Percentiles rank a stretch among this genome's conserved stretches.
These are phyloP conservation scores for Cheilinus undulatus DNA, from an alignment of 2,113 vertebrate species.

Conservation along the genomic window DNA sequence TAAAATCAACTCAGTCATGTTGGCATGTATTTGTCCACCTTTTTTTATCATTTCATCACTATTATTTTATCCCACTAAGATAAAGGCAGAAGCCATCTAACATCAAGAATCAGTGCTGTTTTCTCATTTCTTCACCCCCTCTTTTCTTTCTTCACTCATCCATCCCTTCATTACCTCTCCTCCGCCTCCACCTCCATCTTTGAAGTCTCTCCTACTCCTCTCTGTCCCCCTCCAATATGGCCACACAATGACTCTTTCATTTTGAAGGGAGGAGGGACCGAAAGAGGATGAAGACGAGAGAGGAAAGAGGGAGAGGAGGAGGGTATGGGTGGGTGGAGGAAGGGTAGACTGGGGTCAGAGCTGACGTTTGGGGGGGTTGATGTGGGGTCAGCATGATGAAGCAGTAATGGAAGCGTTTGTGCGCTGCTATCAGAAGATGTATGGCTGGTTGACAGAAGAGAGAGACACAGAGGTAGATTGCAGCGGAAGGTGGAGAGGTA, in stretches of 20 bases:
- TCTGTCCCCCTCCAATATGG: slow-evolving; percentile 4
- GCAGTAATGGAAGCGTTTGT: slow-evolving; percentile 75
- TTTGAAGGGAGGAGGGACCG: neutral
- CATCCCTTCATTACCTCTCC: slow-evolving; percentile 30
- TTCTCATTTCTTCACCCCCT: slow-evolving; percentile 2
- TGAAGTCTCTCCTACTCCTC: slow-evolving; percentile 6
- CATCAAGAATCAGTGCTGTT: no score
- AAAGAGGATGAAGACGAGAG: neutral
- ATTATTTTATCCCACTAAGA: no score
- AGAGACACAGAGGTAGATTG: slow-evolving; percentile 64
- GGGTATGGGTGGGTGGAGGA: slow-evolving; percentile 36
- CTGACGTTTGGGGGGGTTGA: slow-evolving; percentile 62
- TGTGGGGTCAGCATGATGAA: slow-evolving; percentile 78
- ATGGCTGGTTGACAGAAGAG: slow-evolving; percentile 67
- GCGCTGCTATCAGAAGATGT: slow-evolving; percentile 60
- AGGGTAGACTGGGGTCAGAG: slow-evolving; percentile 67
- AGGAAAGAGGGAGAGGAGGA: slow-evolving; percentile 12
- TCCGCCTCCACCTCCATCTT: slow-evolving; percentile 24
- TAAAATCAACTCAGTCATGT: no score
- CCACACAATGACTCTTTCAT: slow-evolving; percentile 53
- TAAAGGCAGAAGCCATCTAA: no score
- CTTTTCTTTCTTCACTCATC: slow-evolving; percentile 21
- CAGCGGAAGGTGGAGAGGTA: slow-evolving; percentile 68
- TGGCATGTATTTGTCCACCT: no score
- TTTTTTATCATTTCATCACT: no score